phyloP scores from a whole-genome alignment of 2,888 invertebrate genomes.

The Meiosimyza platycephala region DNA sequence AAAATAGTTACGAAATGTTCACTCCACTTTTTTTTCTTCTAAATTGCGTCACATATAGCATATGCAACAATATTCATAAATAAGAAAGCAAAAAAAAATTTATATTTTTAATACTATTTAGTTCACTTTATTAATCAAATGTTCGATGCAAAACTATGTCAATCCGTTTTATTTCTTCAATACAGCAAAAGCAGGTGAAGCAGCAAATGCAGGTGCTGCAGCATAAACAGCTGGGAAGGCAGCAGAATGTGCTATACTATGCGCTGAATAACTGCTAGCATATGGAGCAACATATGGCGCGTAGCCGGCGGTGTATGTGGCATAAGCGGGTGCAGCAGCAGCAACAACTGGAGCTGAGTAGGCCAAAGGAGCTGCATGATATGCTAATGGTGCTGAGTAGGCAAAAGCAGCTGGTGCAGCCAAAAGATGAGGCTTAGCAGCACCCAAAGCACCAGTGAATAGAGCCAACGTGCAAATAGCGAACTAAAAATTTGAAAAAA shows the following conservation, averaged over 20 bases:
- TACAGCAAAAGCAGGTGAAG: conserved; percentile 38
- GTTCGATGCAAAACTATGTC: background rate
- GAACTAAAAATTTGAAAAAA: conserved; percentile 37
- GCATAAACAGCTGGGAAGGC: conserved; percentile 59
- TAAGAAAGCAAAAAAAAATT: no score
- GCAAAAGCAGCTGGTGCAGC: conserved; percentile 68
- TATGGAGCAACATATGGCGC: conserved; percentile 63
- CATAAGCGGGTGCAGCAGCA: conserved; percentile 19
- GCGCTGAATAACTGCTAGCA: conserved; percentile 59
- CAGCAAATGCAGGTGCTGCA: conserved; percentile 28
- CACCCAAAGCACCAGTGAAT: conserved; percentile 59
- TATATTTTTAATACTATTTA: no score
- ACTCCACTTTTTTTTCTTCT: no score
- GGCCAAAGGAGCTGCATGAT: conserved; percentile 58
- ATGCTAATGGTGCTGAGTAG: conserved; percentile 24
- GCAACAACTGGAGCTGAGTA: conserved; percentile 47
- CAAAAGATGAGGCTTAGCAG: conserved; percentile 62
- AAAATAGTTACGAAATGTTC: no score
- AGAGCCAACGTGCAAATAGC: conserved; percentile 55
- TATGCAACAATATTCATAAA: no score
- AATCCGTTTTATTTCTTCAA: conserved; percentile 44
- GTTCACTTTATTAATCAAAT: no score
- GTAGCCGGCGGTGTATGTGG: conserved; percentile 46
- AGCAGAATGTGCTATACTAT: conserved; percentile 60
- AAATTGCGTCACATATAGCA: no score